phyloP scores from a whole-genome alignment of 2,888 invertebrate genomes.

The Tiliacea aurago region DNA sequence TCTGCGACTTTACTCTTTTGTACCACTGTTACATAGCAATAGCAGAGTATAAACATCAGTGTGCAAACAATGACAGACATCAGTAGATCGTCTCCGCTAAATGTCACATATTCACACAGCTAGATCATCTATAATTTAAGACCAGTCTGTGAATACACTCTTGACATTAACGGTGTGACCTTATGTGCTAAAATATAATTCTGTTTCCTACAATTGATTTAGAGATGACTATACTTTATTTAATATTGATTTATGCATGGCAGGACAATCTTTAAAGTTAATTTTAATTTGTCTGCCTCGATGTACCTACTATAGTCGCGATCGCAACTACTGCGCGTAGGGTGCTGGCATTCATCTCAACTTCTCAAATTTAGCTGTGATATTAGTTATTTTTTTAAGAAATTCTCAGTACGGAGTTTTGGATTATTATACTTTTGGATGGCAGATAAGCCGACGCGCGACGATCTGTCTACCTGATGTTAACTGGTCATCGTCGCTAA shows the following conservation, averaged over 20 bases:
- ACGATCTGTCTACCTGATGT: neutral
- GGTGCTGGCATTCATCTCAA: no score
- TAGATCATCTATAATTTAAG: constrained; percentile 8
- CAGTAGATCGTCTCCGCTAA: constrained; percentile 14
- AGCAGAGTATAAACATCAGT: neutral
- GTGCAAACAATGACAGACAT: neutral
- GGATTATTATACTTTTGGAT: neutral
- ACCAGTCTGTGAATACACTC: constrained; percentile 35
- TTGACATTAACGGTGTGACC: constrained; percentile 56
- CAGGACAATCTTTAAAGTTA: no score
- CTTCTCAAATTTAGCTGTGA: no score
- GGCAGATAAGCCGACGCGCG: no score
- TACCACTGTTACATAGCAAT: no score
- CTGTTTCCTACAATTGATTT: constrained; percentile 33
- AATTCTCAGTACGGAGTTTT: neutral
- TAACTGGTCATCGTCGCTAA: neutral
- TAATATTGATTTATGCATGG: no score
- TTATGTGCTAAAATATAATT: constrained; percentile 47
- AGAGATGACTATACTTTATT: neutral
- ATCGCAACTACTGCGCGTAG: no score
- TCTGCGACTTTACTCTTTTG: no score
- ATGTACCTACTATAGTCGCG: no score
- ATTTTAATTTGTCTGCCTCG: no score
- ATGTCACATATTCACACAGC: neutral
- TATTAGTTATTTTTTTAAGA: neutral